Evolutionary conservation across 2,113 vertebrate genomes (phyloP).

Genomic region (Microcebus jonahi): DNA sequence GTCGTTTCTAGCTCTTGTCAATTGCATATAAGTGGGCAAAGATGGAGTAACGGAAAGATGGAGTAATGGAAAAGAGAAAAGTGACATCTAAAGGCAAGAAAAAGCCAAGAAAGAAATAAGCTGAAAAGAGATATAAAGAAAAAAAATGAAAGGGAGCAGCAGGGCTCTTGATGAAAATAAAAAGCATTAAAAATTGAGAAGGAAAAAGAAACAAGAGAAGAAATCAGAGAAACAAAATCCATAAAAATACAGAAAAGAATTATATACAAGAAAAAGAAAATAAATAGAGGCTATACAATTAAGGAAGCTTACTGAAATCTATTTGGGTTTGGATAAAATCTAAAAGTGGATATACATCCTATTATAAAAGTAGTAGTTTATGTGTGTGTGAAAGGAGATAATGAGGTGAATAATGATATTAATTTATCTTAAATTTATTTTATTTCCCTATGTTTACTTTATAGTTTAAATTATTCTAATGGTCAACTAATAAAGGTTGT

Average conservation of each 20-base stretch:
- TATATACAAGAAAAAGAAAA: background rate
- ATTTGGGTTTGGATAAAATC: conserved; percentile 6
- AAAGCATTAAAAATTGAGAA: background rate
- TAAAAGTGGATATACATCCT: background rate
- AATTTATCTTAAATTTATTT: background rate
- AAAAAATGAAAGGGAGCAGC: background rate
- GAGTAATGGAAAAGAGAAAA: background rate
- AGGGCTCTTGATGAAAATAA: background rate
- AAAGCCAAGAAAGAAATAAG: conserved; percentile 5
- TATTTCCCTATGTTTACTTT: background rate
- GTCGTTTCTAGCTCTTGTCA: conserved; percentile 18
- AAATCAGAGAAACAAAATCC: background rate
- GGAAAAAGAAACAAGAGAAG: background rate
- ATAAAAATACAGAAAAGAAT: background rate
- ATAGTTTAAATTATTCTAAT: conserved; percentile 32
- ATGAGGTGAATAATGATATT: background rate
- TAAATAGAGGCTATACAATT: background rate
- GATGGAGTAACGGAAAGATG: background rate
- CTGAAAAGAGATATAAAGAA: background rate
- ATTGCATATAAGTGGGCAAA: background rate
- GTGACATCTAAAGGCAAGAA: background rate
- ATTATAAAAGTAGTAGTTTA: background rate
- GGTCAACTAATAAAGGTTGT: background rate
- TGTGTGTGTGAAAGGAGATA: background rate
- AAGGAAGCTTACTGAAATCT: background rate